A percentile compares a stretch with the other conserved stretches of the same genome.
Conservation (phyloP, 2,113 vertebrate genomes). For the Phyllopteryx taeniolatus region DNA sequence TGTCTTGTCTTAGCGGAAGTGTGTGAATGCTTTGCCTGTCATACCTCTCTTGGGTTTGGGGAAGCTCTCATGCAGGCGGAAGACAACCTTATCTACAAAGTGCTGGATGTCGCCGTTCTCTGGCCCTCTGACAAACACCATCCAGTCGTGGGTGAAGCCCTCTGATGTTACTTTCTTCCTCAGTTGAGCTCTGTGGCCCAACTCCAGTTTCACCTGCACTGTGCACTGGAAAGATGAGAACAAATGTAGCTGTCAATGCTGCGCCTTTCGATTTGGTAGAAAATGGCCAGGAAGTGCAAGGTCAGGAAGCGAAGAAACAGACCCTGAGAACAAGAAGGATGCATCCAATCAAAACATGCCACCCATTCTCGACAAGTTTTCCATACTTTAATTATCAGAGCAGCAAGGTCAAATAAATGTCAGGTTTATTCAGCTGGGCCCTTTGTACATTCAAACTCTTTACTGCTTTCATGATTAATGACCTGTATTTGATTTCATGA, state of each 20-base stretch:
- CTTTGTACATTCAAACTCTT: not conserved
- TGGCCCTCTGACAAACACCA: constrained; percentile 96
- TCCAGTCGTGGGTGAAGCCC: constrained; percentile 99
- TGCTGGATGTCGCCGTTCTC: constrained; percentile 98
- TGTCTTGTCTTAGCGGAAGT: not conserved
- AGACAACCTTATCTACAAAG: constrained; percentile 97
- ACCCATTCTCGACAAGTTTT: not conserved
- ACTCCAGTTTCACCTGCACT: constrained; percentile 97
- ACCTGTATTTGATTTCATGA: not conserved
- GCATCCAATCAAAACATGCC: not conserved
- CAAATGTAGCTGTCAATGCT: not conserved
- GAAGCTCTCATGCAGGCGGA: constrained; percentile 97
- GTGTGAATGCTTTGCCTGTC: constrained; percentile 13
- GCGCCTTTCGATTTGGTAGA: not conserved
- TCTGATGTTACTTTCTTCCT: constrained; percentile 95
- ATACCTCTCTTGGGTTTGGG: constrained; percentile 95
- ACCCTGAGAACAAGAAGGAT: constrained; percentile 5
- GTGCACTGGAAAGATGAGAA: constrained; percentile 80
- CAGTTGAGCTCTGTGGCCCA: constrained; percentile 94
- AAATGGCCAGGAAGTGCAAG: not conserved
- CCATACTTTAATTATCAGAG: not conserved
- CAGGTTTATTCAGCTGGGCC: not conserved
- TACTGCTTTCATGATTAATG: not conserved
- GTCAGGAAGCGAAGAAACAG: not conserved
- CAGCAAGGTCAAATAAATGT: constrained; percentile 13